These are phyloP conservation scores for Borostomias antarcticus DNA, from an alignment of 2,797 vertebrate genomes.

Conservation along the genomic window DNA sequence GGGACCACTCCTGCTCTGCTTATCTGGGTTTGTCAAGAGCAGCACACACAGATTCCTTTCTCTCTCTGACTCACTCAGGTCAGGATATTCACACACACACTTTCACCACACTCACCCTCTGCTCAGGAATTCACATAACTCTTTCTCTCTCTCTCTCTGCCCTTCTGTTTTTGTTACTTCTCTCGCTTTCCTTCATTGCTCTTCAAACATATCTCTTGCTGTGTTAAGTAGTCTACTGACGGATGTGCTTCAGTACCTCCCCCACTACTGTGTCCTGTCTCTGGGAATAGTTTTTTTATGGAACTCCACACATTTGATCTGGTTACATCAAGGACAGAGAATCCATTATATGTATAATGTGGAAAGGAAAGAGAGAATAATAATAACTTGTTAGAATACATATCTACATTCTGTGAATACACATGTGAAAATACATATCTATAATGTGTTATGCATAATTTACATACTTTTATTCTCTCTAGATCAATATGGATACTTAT, in stretches of 20 bases:
- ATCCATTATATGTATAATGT: neutral
- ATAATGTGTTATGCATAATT: too few species aligned
- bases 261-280: neutral
- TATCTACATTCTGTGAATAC: too few species aligned
- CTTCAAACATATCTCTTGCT: neutral
- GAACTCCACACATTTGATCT: neutral
- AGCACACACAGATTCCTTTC: constrained; percentile 27
- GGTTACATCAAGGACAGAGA: neutral
- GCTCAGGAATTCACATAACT: constrained; percentile 2
- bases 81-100: constrained; percentile 20
- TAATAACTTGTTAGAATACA: too few species aligned
- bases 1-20: constrained; percentile 19
- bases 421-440: too few species aligned
- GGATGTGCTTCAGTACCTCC: neutral
- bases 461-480: too few species aligned
- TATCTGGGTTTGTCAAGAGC: constrained; percentile 50
- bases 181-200: neutral
- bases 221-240: neutral
- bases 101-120: constrained; percentile 23
- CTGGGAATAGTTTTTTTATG: neutral
- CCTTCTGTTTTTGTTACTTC: neutral
- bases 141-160: neutral
- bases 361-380: constrained; percentile 19
- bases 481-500: too few species aligned
- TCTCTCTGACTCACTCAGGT: constrained; percentile 48